Base-by-base conservation (phyloP, 2,888 invertebrate species). In the Thecophora atra region DNA sequence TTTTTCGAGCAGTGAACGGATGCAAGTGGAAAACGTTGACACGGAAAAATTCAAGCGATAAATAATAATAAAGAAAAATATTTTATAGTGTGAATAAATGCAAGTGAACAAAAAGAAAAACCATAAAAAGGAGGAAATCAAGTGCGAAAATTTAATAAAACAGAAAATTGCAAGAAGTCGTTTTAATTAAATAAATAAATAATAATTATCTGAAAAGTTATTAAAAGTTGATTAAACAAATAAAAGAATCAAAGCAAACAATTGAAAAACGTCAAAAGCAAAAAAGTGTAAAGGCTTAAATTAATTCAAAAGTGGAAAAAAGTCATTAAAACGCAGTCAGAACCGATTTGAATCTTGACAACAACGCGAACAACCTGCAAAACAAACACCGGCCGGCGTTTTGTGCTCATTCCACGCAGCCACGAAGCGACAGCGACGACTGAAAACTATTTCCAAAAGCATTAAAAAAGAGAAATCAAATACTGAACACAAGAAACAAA, bases 391-490 rank as follows among this genome's bases (percentile, higher is more conserved):
- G 85, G 83, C 83, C 83, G 83, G 83, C 81, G 75, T 83, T 83
- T 84, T 83, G 83, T 83, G 80, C 83, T 79, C 84, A 83, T 81
- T 83, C 80, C 80, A 79, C 76, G 77, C 77, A 81, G 77, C 21
- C 44, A 64, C 5, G 11, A 26, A 47, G 47, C 26, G 17, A 58
- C n/a, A 15, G 24, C 58, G 26, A 28, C 58, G 1, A 17, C 58
- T 56, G 11, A 13, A 21, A 56, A 5, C 56, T 15, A 47, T 47
- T 47, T 15, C 56, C 26, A 24, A 26, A 24, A 56, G 5, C 56
- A 13, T 15, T 21, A 56, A 56, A 56, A 56, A 21, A 70, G 47
- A 70, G 24, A 56, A 66, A 60, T 42, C 4, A 30, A 58, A 66
- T n/a, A 44, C 19, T n/a, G n/a, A 56, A 28, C 13, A 62, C 21